Base-by-base conservation (phyloP, 1,140 invertebrate species). In the Lamellibrachia luymesi region DNA sequence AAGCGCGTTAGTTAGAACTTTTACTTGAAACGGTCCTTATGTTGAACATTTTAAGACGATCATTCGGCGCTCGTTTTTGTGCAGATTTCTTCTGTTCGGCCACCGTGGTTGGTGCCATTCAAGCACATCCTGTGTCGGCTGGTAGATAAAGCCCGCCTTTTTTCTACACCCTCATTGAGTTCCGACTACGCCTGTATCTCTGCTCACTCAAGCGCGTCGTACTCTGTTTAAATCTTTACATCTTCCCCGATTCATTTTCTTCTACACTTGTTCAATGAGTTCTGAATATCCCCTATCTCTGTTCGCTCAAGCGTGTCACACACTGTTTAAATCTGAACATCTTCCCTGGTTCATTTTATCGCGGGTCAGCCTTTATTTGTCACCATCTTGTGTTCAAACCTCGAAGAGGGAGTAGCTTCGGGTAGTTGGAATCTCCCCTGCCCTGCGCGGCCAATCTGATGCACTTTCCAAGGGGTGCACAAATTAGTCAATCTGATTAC, bases 401-500 rank as follows among this genome's bases (percentile, higher is more conserved):
- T 80, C 13, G 64, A 17, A 80, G 25, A 22, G 64, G 64, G 64
- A 80, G 25, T 22, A 2, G 64, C 64, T 8, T 17, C 25, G 38
- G 64, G 1, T 22, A 22, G 64, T 80, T 10, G 64, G 64, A 10
- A 22, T 10, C 64, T 80, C 13, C 64, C 38, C 38, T 38, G 38
- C 38, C 38, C 64, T 22, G 13, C 64, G 13, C 13, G 64, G 64
- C 64, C 64, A 80, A 80, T 80, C 64, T 17, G 64, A 80, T 80
- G 64, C 13, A 10, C 64, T 80, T 17, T 80, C 5, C 0, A 4
- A 80, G 64, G 38, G 64, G 64, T 80, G 64, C 64, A 80, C 64
- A 80, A 80, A 80, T 80, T 80, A 80, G 64, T 80, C 64, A 22
- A 80, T 80, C 64, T 80, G 64, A 80, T 80, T 80, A 80, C 64